Base-by-base conservation (phyloP, 2,113 vertebrate genomes). In the Pleuronectes platessa region DNA sequence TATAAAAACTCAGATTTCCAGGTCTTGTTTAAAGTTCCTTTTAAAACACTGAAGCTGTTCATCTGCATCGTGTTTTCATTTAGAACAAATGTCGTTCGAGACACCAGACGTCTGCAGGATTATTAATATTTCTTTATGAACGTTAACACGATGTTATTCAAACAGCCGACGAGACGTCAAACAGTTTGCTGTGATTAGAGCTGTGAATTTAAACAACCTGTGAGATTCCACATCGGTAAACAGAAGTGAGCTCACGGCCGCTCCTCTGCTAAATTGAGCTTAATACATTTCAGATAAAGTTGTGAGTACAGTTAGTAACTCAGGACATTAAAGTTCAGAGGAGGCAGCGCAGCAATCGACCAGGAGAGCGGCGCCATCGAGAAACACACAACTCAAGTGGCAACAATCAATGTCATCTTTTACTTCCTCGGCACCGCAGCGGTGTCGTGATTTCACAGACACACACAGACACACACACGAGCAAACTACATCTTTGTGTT, bases 1-100 rank as follows among this genome's bases (percentile, higher is more conserved):
- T 37, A 10, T 10, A 2, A 2, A 37, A 37, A 37, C 10, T 37
- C 9, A 37, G 9, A 9, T 37, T 37, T 9, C 35, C 40, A 42
- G 40, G 11, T 42, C 10, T 42, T 42, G 40, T 58, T 69, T 18
- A 20, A 65, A 65, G 15, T 49, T 54, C 61, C 62, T 51, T 51
- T 31, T 31, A 31, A 20, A 59, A 75, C 59, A 31, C 56, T 2
- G 0, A 67, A 76, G 84, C 65, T 67, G 18, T 26, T 84, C 71
- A 77, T 61, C 54, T 78, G 65, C 14, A 70, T 78, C 68, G 8
- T 80, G 82, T 80, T 66, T 83, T 40, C 64, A 81, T 85, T 78
- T 75, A 21, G 83, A 83, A 54, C 68, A 65, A 79, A 71, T 47
- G 68, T 65, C 62, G 5, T 0, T 18, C 15, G 63, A 70, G 77